Evolutionary conservation across 2,888 invertebrate genomes (phyloP).

Genomic region (Dasysyrphus tricinctus): DNA sequence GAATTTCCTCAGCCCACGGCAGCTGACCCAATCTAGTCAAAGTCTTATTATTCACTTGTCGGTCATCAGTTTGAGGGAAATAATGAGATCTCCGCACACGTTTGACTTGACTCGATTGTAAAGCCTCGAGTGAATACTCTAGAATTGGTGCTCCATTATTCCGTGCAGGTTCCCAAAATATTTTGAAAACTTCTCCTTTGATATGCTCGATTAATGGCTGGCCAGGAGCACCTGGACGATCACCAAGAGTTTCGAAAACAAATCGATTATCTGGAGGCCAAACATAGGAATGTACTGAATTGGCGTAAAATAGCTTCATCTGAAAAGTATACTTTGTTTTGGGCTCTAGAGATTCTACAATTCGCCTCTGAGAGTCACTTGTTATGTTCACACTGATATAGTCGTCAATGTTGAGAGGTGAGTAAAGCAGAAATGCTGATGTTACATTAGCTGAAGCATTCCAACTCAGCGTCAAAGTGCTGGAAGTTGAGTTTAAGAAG

Average conservation of each 20-base stretch:
- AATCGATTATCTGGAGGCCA: conserved; percentile 90
- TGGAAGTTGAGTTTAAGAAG: conserved; percentile 85
- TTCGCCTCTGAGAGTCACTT: conserved; percentile 71
- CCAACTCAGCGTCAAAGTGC: conserved; percentile 89
- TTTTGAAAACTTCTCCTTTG: conserved; percentile 89
- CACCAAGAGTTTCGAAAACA: conserved; percentile 90
- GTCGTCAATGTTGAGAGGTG: conserved; percentile 63
- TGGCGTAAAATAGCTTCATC: conserved; percentile 87
- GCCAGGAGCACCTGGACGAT: conserved; percentile 91
- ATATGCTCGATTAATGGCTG: conserved; percentile 89
- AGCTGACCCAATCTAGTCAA: conserved; percentile 78
- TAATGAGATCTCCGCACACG: conserved; percentile 77
- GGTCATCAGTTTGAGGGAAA: conserved; percentile 35
- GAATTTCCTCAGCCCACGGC: conserved; percentile 86
- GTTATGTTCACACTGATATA: conserved; percentile 79
- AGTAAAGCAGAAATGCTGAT: conserved; percentile 78
- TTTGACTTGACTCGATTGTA: conserved; percentile 79
- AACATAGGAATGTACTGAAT: conserved; percentile 85
- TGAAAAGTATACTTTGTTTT: conserved; percentile 91
- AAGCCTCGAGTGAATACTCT: conserved; percentile 90
- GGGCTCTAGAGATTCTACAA: conserved; percentile 85
- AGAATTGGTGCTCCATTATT: conserved; percentile 90
- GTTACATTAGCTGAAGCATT: conserved; percentile 85
- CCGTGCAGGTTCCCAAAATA: conserved; percentile 91
- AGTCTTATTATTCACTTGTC: conserved; percentile 63